A percentile compares a stretch with the other conserved stretches of the same genome.
Conservation (phyloP, 2,888 invertebrate genomes). For the Chirona hameri region DNA sequence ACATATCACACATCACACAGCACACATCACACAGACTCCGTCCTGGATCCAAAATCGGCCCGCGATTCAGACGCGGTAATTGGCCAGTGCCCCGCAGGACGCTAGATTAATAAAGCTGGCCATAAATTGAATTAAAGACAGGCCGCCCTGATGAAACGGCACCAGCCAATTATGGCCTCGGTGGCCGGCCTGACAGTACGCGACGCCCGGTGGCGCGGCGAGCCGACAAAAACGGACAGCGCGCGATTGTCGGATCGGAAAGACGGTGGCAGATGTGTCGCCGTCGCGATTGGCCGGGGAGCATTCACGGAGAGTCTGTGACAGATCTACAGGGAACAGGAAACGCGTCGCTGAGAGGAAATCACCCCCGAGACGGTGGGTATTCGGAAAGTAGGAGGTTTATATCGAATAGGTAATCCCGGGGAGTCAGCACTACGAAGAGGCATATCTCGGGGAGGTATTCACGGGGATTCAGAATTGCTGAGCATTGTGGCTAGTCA, state of each 20-base stretch:
- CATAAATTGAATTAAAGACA: slow-evolving; percentile 27
- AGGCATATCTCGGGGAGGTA: too few species aligned
- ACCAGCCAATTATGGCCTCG: neutral
- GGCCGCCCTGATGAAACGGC: neutral
- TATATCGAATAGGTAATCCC: too few species aligned
- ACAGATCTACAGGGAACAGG: too few species aligned
- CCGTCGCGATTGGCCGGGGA: too few species aligned
- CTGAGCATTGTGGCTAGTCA: too few species aligned
- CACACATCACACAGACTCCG: neutral
- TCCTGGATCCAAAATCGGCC: neutral
- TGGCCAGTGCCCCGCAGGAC: neutral
- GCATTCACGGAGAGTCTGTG: too few species aligned
- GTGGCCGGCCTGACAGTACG: neutral
- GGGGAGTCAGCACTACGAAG: too few species aligned
- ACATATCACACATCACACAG: neutral
- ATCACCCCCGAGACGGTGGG: too few species aligned
- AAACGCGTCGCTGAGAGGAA: too few species aligned
- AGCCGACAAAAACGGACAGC: neutral
- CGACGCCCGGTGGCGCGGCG: neutral
- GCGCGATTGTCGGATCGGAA: neutral
- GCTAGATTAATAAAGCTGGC: slow-evolving; percentile 10
- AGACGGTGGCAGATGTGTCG: too few species aligned
- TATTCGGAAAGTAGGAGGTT: too few species aligned
- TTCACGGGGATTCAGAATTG: too few species aligned
- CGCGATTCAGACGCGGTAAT: neutral